Conservation (phyloP, 2,797 vertebrate genomes). For the Alectoris magna region DNA sequence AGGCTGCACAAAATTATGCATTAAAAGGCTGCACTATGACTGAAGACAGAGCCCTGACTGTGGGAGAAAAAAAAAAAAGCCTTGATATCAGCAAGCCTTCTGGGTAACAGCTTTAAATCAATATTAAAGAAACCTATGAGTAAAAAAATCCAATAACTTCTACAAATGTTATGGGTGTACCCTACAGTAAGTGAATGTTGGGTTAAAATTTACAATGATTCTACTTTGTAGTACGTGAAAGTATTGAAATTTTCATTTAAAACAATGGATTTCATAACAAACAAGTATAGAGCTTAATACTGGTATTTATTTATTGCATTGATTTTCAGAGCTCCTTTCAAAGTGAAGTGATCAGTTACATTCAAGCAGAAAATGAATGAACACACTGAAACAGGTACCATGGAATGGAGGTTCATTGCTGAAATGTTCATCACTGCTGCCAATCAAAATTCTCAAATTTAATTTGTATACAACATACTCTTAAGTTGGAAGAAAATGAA, state of each 20-base stretch:
- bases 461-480: neutral
- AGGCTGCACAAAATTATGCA: slow-evolving; percentile 45
- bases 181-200: neutral
- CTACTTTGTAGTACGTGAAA: neutral
- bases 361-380: neutral
- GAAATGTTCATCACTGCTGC: neutral
- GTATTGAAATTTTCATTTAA: slow-evolving; percentile 45
- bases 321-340: slow-evolving; percentile 35
- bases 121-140: slow-evolving; percentile 37
- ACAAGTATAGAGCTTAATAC: neutral
- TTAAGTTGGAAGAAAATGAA: neutral
- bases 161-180: neutral
- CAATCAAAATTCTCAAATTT: neutral
- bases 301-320: slow-evolving; percentile 25
- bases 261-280: slow-evolving; percentile 31
- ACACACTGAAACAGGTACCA: neutral
- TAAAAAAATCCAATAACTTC: slow-evolving; percentile 38
- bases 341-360: neutral
- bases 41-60: neutral
- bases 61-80: neutral
- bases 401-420: neutral
- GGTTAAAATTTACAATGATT: slow-evolving; percentile 43
- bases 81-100: slow-evolving; percentile 33
- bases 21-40: neutral
- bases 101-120: slow-evolving; percentile 38